Base-by-base conservation (phyloP, 2,888 invertebrate genomes). In the Allolobophora icterica region DNA sequence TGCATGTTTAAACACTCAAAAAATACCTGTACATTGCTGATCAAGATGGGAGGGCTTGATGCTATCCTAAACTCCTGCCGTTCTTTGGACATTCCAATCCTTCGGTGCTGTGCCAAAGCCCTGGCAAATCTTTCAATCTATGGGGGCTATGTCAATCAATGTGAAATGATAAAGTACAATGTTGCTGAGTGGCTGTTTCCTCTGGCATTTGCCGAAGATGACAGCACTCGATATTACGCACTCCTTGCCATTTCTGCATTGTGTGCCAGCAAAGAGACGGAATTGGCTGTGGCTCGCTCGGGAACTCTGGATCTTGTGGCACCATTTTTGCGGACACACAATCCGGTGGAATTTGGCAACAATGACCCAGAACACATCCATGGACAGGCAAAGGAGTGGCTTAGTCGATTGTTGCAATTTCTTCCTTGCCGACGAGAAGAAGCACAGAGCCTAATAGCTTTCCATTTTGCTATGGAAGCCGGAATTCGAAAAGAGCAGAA, bases 381-480 rank as follows among this genome's bases (percentile, higher is more conserved):
- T 94, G 99, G 99, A 0, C 98, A 99, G 95, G 98, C 98, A 94
- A 97, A 98, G 94, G 97, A 98, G 94, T 99, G 99, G 99, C 96
- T 99, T 91, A 97, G 97, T 95, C 96, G 98, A 94, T 96, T 99
- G 93, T 98, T 99, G 8, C 99, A 99, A 0, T 98, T 99, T 21
- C 96, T 99, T 91, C 97, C 97, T 95, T 99, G 99, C 84, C 98
- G 98, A 95, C 96, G 99, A 92, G 98, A 98, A 95, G 99, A 99
- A 95, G 99, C 99, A 0, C 97, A 98, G 94, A 98, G 98, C 95
- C 96, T 99, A 93, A 99, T 99, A 6, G 99, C 99, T 58, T 99
- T 99, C 95, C 99, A 99, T 95, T 96, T 99, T 95, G 99, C 99
- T 94, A 99, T 99, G 98, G 99, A 99, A 96, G 99, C 99, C 30